Evolutionary conservation across 2,888 invertebrate species (phyloP).

Genomic region (Julus scandinavius): DNA sequence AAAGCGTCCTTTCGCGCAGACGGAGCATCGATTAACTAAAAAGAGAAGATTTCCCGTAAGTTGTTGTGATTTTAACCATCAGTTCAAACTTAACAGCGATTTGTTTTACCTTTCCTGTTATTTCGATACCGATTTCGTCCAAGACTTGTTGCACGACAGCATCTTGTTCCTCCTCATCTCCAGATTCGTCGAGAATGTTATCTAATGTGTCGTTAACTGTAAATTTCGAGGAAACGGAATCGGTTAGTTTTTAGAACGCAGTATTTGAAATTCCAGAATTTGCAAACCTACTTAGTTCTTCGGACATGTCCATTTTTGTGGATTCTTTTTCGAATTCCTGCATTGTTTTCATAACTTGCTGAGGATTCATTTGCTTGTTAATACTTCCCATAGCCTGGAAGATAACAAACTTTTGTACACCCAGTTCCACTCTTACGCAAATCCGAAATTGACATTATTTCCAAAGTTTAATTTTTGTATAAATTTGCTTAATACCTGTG

Average conservation of each 20-base stretch:
- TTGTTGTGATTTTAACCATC: neutral
- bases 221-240: constrained; percentile 60
- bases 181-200: constrained; percentile 87
- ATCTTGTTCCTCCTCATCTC: constrained; percentile 89
- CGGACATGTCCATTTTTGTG: constrained; percentile 93
- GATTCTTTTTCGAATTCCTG: constrained; percentile 85
- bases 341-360: constrained; percentile 83
- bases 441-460: too few species aligned
- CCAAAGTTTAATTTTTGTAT: too few species aligned
- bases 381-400: constrained; percentile 82
- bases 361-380: constrained; percentile 87
- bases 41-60: neutral
- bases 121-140: constrained; percentile 97
- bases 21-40: constrained; percentile 66
- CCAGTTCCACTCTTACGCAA: too few species aligned
- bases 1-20: constrained; percentile 64
- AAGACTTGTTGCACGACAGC: constrained; percentile 88
- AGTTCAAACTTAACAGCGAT: too few species aligned
- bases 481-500: constrained; percentile 69
- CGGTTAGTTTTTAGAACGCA: neutral
- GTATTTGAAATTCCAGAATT: constrained; percentile 34
- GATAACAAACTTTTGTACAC: too few species aligned
- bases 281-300: constrained; percentile 81
- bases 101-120: constrained; percentile 80
- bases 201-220: constrained; percentile 89